Base-by-base conservation (phyloP, 2,888 invertebrate genomes). In the Acronicta aceris region DNA sequence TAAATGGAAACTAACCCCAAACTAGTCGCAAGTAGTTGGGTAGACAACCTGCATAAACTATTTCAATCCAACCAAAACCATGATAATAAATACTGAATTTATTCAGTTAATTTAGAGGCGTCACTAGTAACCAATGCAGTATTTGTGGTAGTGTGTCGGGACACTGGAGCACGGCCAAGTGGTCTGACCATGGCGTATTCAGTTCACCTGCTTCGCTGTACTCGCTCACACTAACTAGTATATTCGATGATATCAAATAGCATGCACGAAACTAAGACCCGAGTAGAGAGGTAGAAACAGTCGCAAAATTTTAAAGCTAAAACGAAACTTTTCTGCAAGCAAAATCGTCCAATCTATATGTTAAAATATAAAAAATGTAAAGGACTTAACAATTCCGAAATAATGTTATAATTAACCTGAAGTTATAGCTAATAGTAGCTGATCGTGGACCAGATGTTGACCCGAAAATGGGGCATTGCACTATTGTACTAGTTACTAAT, bases 111-210 rank as follows among this genome's bases (percentile, higher is more conserved):
- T 72, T 68, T 40, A 57, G 47, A 58, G 40, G 59, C 42, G 72
- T 74, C 69, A 65, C 61, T 78, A 76, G 78, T 76, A 76, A 71
- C 65, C 72, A 30, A 30, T 30, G 12, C 12, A 33, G 33, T 33
- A 33, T 33, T 33, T 33, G 78, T 80, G 81, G 73, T 69, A 81
- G 72, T 78, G 69, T 69, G 74, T 52, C 76, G 64, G 53, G 55
- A 65, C 43, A 52, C 77, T 89, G 89, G 88, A 84, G 15, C 45
- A 38, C 40, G 47, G 85, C 89, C 88, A 89, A 87, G 64, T 71
- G 54, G 62, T 74, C 69, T 77, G 78, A 70, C 74, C 78, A 61
- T 76, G 80, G 81, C 71, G 68, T 61, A 69, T 76, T 78, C 76
- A 67, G 75, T 69, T 81, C 82, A 85, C 81, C 82, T 81, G 80